Conservation (phyloP, 2,113 vertebrate species). For the Apteryx mantelli region DNA sequence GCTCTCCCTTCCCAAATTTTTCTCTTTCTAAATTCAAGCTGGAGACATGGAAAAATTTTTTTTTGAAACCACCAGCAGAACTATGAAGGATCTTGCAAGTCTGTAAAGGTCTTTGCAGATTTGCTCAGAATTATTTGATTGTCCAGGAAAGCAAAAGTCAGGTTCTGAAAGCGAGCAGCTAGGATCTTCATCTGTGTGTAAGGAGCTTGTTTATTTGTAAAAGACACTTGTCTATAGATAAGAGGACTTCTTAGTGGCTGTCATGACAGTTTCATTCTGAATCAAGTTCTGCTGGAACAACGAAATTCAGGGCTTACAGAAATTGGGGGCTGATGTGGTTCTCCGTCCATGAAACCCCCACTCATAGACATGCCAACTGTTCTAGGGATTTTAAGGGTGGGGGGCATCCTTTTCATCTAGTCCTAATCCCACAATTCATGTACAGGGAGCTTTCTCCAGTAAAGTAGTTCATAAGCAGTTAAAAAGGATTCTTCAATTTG, state of each 20-base stretch:
- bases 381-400: not conserved
- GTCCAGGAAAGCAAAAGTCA: not conserved
- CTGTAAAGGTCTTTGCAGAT: not conserved
- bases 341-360: not conserved
- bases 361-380: not conserved
- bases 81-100: not conserved
- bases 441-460: not conserved
- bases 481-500: not conserved
- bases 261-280: not conserved
- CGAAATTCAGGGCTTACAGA: not conserved
- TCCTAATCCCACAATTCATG: not conserved
- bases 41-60: not conserved
- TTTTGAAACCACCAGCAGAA: not conserved
- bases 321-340: not conserved
- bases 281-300: not conserved
- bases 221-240: not conserved
- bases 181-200: not conserved
- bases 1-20: constrained; percentile 63
- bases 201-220: not conserved
- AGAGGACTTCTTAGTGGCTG: not conserved
- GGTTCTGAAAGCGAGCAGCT: not conserved
- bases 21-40: constrained; percentile 50
- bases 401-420: not conserved
- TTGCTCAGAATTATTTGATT: not conserved
- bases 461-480: not conserved